Evolutionary conservation across 1,140 invertebrate species (phyloP), one percentile per base, ranked within the genome.

Genomic region (Neocloeon triangulifer): DNA sequence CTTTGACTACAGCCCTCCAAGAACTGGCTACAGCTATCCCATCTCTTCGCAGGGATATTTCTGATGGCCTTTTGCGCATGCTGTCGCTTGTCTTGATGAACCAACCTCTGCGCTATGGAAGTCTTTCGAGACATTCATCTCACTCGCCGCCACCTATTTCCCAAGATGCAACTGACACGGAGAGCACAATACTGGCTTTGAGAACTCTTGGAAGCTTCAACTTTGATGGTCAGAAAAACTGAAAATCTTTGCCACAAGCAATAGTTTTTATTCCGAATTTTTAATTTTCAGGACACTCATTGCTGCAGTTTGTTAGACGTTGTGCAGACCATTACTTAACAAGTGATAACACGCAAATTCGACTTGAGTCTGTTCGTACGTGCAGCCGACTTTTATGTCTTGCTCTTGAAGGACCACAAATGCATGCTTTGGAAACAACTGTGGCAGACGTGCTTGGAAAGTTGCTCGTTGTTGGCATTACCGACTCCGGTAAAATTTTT

Each of bases 151-250:
- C 13, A 25, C 42, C 34, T 4, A 15, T 17, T 35, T 39, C 23
- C 21, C 25, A 59, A 31, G 66, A 70, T 39, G 49, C 52, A 15
- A 62, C 64, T 19, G 86, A 94, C 48, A 69, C 77, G 3, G 59
- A 70, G 7, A 84, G 73, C 31, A 78, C 88, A 28, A 86, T 94
- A 2, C 53, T 98, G 10, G 94, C 92, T 1, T 53, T 99, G 2
- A 69, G 79, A 46, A 97, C 92, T 3, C 62, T 99, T 1, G 89
- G 89, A 2, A 85, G 72, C 4, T 98, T 98, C 51, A 82, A 96
- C 50, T 98, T 98, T 56, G 82, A 95, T 53, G 64, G 67, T 21
- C 1, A 17, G 8, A 33, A 22, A 16, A 36, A 15, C 12, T 5
- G 28, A 22, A 17, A 14, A 8, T 5, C 19, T 35, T 20, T 33